Base-by-base conservation (phyloP, 2,797 vertebrate species). In the Micromesistius poutassou region DNA sequence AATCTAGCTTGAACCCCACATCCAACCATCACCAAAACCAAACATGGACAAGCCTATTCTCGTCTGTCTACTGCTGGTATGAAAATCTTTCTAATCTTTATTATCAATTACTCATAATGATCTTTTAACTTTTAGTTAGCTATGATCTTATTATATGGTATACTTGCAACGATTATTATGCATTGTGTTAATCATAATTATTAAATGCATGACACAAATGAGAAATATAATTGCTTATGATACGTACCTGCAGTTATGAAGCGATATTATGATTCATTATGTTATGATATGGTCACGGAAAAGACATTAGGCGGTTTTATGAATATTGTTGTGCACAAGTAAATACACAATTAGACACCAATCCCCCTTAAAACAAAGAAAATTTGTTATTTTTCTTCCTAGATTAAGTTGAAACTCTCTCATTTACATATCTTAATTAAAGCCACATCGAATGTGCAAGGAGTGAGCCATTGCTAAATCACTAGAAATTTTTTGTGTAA, bases 401-500 rank as follows among this genome's bases (percentile, higher is more conserved):
- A 22, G 55, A 62, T 62, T 62, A 62, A 62, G 55, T 62, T 62
- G 22, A 62, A 62, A 68, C 62, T 68, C 62, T 68, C 62, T 68
- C 9, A 68, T 68, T 68, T 68, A 12, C 31, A 71, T 71, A 33
- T 71, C 70, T 19, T 46, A 16, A 80, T 73, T 28, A 74, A 28
- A 25, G 25, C 31, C 31, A 72, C 19, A 33, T 31, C 33, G 31
- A 33, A 73, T 73, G 22, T 73, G 36, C 7, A 10, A 36, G 36
- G 72, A 73, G 72, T 13, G n/a, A 36, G 35, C 33, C 36, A 73
- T 73, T 38, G 19, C 71, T 7, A 25, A 62, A 62, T 35, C 71
- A 55, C 74, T 46, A 79, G 82, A n/a, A 85, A 85, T 73, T 88
- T 85, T 89, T 90, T 89, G 83, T 87, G 87, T 82, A 87, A 90